These are phyloP conservation scores for Chrysoperla carnea DNA, from an alignment of 1,140 invertebrate genomes.

Conservation along the genomic window DNA sequence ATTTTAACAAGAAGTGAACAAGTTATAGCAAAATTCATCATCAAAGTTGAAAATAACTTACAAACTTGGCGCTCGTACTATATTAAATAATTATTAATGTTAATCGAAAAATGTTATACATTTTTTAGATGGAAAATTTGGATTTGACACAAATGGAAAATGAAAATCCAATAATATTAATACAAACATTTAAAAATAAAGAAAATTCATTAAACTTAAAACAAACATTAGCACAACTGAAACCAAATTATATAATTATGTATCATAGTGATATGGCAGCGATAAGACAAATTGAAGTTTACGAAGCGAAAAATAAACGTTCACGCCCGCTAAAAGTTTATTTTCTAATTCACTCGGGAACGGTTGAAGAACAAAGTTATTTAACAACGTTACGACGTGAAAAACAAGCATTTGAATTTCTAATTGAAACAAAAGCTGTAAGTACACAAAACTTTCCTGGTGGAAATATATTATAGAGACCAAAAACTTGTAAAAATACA, in stretches of 20 bases:
- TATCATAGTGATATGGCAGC: conserved; percentile 80
- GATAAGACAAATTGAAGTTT: conserved; percentile 75
- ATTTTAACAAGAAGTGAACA: no score
- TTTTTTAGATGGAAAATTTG: conserved; percentile 38
- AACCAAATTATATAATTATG: conserved; percentile 73
- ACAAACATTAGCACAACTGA: conserved; percentile 40
- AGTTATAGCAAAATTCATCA: no score
- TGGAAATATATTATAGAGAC: background rate
- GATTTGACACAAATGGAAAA: conserved; percentile 37
- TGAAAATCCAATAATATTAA: conserved; percentile 42
- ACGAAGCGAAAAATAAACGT: conserved; percentile 51
- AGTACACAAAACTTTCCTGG: conserved; percentile 20
- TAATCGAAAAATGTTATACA: no score
- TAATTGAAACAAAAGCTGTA: conserved; percentile 84
- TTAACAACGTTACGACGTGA: conserved; percentile 76
- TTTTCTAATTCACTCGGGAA: conserved; percentile 75
- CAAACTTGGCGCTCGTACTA: no score
- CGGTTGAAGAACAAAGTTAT: conserved; percentile 91
- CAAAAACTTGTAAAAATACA: no score
- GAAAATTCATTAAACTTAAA: conserved; percentile 50
- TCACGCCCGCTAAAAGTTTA: conserved; percentile 53
- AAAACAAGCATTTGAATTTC: conserved; percentile 83
- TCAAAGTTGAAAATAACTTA: no score
- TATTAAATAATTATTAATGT: no score
- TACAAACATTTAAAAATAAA: conserved; percentile 58